A percentile compares a stretch with the other conserved stretches of the same genome.
phyloP scores from a whole-genome alignment of 1,140 invertebrate species.

The Zaprionus davidi region DNA sequence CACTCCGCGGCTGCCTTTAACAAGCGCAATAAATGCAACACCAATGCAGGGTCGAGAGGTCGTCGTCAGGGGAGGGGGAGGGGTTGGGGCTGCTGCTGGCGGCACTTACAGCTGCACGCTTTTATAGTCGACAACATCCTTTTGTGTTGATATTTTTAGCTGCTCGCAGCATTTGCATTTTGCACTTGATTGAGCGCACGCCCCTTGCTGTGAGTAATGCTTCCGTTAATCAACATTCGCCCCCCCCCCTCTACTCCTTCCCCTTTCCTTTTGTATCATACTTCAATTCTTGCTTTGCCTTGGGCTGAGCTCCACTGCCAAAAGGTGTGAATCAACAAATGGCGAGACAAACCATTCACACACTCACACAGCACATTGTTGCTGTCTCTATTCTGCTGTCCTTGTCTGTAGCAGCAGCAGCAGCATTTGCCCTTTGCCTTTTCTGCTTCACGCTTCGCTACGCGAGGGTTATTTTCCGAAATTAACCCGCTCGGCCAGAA shows the following conservation, averaged over 20 bases:
- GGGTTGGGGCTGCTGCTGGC: neutral
- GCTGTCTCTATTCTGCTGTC: slow-evolving; percentile 4
- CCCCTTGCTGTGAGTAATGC: slow-evolving; percentile 62
- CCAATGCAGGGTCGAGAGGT: slow-evolving; percentile 30
- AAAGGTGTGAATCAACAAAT: slow-evolving; percentile 81
- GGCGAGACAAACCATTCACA: slow-evolving; percentile 28
- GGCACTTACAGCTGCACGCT: slow-evolving; percentile 52
- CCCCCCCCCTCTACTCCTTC: neutral
- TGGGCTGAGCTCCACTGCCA: slow-evolving; percentile 38
- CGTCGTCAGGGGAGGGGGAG: neutral
- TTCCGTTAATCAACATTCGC: slow-evolving; percentile 70
- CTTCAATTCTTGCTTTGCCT: slow-evolving; percentile 17
- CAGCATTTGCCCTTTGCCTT: slow-evolving; percentile 54
- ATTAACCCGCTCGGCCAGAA: slow-evolving; percentile 70
- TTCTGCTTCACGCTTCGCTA: slow-evolving; percentile 52
- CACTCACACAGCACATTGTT: slow-evolving; percentile 1
- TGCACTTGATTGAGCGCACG: slow-evolving; percentile 69
- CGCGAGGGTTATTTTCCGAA: slow-evolving; percentile 50
- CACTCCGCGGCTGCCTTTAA: slow-evolving; percentile 59
- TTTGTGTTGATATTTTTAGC: slow-evolving; percentile 77
- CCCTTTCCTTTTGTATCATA: slow-evolving; percentile 3
- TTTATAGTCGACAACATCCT: slow-evolving; percentile 71
- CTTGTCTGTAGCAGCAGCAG: slow-evolving; percentile 26
- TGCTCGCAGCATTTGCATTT: slow-evolving; percentile 74
- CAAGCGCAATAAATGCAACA: slow-evolving; percentile 82